A percentile compares a stretch with the other conserved stretches of the same genome.
These are phyloP conservation scores for Montifringilla adamsi DNA, from an alignment of 2,113 vertebrate species.

Conservation along the genomic window DNA sequence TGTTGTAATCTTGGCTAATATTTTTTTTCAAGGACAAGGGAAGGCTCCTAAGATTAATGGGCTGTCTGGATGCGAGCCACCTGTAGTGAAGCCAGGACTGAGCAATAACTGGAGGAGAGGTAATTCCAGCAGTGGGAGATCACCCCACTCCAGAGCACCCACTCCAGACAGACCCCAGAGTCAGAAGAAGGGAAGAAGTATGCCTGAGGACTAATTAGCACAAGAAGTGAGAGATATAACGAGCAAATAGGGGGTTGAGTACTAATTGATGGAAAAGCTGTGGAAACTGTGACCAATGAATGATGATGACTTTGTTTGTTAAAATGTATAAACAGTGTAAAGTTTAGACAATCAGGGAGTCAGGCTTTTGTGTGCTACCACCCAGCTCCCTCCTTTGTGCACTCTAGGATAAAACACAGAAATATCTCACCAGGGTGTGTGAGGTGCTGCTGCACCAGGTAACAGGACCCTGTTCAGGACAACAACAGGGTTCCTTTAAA, in stretches of 20 bases:
- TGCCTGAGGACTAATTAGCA: neutral
- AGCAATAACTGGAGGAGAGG: neutral
- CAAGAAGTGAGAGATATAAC: neutral
- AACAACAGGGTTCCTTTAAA: neutral
- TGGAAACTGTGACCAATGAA: neutral
- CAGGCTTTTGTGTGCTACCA: neutral
- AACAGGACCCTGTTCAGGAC: accelerated
- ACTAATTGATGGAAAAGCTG: neutral
- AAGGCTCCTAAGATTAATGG: neutral
- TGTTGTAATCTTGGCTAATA: neutral
- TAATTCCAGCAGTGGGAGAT: neutral
- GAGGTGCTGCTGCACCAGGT: neutral
- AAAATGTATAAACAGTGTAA: neutral
- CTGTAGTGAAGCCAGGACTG: neutral
- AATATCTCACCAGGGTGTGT: neutral
- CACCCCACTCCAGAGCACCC: neutral
- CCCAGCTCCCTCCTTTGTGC: neutral
- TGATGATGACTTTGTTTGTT: neutral
- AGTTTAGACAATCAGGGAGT: neutral
- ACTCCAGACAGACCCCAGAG: neutral
- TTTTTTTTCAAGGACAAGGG: neutral
- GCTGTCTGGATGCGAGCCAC: neutral
- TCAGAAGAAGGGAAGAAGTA: neutral
- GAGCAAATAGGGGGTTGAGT: neutral
- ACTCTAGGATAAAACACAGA: neutral